phyloP scores from a whole-genome alignment of 1,140 invertebrate genomes.

The Scaptomyza pallida region DNA sequence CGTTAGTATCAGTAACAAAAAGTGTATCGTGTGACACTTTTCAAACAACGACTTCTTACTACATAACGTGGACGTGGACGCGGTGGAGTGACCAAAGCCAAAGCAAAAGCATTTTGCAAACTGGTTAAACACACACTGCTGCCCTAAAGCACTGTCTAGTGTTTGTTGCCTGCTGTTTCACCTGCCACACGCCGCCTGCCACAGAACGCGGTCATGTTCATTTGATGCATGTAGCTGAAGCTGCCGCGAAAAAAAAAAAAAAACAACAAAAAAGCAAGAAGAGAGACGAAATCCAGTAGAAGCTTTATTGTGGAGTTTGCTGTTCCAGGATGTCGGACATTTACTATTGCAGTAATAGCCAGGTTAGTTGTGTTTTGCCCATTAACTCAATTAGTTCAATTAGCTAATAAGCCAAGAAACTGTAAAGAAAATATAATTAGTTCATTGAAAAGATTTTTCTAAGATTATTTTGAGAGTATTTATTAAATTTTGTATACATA shows the following conservation, averaged over 20 bases:
- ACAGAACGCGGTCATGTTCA: constrained; percentile 40
- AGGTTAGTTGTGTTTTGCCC: constrained; percentile 51
- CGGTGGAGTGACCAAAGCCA: neutral
- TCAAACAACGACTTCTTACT: neutral
- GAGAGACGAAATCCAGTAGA: neutral
- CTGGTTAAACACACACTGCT: constrained; percentile 45
- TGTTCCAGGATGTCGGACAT: constrained; percentile 74
- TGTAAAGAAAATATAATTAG: no score
- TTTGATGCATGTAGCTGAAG: constrained; percentile 23
- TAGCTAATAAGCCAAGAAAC: neutral
- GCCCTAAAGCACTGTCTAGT: constrained; percentile 28
- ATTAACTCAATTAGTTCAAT: neutral
- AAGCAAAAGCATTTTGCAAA: constrained; percentile 41
- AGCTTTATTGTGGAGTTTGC: neutral
- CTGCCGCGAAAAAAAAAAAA: neutral
- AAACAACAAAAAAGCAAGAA: no score
- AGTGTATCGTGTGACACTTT: constrained; percentile 43
- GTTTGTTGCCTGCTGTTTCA: no score
- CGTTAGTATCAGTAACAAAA: constrained; percentile 9
- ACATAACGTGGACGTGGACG: neutral
- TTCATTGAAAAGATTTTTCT: no score
- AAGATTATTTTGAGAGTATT: no score
- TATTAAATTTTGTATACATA: no score
- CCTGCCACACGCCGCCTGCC: constrained; percentile 15
- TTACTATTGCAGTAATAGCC: constrained; percentile 77